Base-by-base conservation (phyloP, 2,113 vertebrate species). In the Daubentonia madagascariensis region DNA sequence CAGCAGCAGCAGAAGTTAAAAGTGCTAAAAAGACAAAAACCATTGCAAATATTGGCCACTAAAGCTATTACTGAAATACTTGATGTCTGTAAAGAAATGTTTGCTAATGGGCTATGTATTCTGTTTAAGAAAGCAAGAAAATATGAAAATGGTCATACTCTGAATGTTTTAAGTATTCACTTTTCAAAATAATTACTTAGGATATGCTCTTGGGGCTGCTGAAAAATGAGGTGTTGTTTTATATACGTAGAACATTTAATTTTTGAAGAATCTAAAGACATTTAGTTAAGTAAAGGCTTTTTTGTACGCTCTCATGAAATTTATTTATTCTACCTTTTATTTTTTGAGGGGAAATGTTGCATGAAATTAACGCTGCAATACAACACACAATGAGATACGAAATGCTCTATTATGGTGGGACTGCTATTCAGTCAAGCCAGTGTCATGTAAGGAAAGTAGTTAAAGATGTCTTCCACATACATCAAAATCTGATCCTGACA, bases 341-440 rank as follows among this genome's bases (percentile, higher is more conserved):
- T 92, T 95, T 96, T 95, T 81, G 65, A 92, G 32, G 88, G 73
- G 57, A 94, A 97, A 93, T 86, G 88, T 80, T 48, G 37, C 88
- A 85, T 88, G 81, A 94, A 96, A 94, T 98, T 96, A 96, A 61
- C 89, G 94, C 13, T 43, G 76, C 23, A 67, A 72, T 17, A 57
- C 6, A 91, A 54, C 8, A 73, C 35, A 88, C 65, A 59, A 0
- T n/a, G 52, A 80, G 70, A 83, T 68, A 68, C 28, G 52, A 97
- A 84, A 72, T 80, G 9, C 43, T 88, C 5, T 59, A 20, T 80
- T 32, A 52, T 37, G 57, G 67, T 45, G 16, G 18, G 17, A 17
- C n/a, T 52, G 1, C 32, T 85, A 81, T 28, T 87, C 23, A n/a
- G 30, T 16, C 10, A 18, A 81, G 52, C 32, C 35, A 91, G 16